Evolutionary conservation across 1,140 invertebrate genomes (phyloP), one percentile per base, ranked within the genome.

Genomic region (Saccostrea echinata): DNA sequence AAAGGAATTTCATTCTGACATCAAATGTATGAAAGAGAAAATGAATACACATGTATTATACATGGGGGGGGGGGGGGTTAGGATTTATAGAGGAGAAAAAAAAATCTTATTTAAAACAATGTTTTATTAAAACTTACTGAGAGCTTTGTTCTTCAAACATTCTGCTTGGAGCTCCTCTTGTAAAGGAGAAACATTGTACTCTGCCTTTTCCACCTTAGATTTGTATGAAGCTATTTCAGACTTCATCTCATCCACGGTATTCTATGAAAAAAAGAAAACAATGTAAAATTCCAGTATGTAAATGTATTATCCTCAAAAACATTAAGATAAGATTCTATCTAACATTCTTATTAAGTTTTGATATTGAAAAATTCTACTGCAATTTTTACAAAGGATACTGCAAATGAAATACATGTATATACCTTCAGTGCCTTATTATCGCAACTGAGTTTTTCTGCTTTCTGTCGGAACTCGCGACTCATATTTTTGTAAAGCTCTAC

Each of bases 101-200:
- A n/a, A n/a, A n/a, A n/a, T n/a, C n/a, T n/a, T n/a, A n/a, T n/a
- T n/a, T n/a, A 43, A 80, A 24, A 24, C 2, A 80, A 21, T 27
- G 18, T 13, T 4, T 21, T 13, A 83, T n/a, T 16, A 51, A 33
- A 76, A 76, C 90, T 89, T 88, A 91, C 91, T 64, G 9, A 91
- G 88, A 35, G 84, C 27, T 84, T 90, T 91, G 71, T 88, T 90
- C 33, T 91, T 91, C 27, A 82, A 84, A 12, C 80, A 64, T 82
- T 91, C 91, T 43, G 84, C 84, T 18, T 88, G 84, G 3, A 91
- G 84, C 53, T 91, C 86, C 27, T 90, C 88, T 35, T 81, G 51
- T 12, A 91, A 1, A 21, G 86, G 81, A 30, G 57, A 21, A 9
- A 84, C 57, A 24, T 87, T 81, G 1, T 13, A 27, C 27, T 87